Percentiles rank a stretch among this genome's conserved stretches.
These are phyloP conservation scores for Venusia cambrica DNA, from an alignment of 2,888 invertebrate genomes.

Conservation along the genomic window DNA sequence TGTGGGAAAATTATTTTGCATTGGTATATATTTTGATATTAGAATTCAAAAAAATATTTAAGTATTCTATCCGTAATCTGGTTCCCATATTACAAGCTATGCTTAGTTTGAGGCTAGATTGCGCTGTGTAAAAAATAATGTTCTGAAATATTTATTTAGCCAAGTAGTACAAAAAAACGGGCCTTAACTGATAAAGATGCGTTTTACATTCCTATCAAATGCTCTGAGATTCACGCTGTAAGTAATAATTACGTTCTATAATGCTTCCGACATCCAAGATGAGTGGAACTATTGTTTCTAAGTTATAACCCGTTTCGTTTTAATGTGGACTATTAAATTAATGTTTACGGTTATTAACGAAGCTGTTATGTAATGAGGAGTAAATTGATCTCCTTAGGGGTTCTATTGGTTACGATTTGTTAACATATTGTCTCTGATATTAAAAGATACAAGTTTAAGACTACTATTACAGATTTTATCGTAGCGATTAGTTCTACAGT, in stretches of 20 bases:
- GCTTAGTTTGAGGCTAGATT: too few species aligned
- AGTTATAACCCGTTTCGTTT: slow-evolving; percentile 18
- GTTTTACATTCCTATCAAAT: background rate
- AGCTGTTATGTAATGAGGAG: slow-evolving; percentile 15
- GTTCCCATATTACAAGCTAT: too few species aligned
- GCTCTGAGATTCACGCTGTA: background rate
- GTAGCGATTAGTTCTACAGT: slow-evolving; percentile 2
- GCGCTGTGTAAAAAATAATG: too few species aligned
- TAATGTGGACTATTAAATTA: slow-evolving; percentile 17
- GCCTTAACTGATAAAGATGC: too few species aligned
- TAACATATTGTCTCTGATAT: slow-evolving; percentile 8
- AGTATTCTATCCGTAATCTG: too few species aligned
- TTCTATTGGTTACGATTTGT: slow-evolving; percentile 5
- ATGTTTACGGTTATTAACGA: slow-evolving; percentile 17
- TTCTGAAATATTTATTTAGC: too few species aligned
- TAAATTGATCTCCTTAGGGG: slow-evolving; percentile 13
- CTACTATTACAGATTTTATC: slow-evolving; percentile 8
- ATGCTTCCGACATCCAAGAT: slow-evolving; percentile 17
- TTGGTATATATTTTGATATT: too few species aligned
- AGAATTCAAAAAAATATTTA: too few species aligned
- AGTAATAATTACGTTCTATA: slow-evolving; percentile 13
- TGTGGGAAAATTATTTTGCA: too few species aligned
- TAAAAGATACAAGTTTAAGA: slow-evolving; percentile 7
- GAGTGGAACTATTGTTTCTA: slow-evolving; percentile 17
- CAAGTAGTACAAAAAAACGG: too few species aligned